Conservation (phyloP, 2,797 vertebrate species). For the Myiotriccus ornatus region DNA sequence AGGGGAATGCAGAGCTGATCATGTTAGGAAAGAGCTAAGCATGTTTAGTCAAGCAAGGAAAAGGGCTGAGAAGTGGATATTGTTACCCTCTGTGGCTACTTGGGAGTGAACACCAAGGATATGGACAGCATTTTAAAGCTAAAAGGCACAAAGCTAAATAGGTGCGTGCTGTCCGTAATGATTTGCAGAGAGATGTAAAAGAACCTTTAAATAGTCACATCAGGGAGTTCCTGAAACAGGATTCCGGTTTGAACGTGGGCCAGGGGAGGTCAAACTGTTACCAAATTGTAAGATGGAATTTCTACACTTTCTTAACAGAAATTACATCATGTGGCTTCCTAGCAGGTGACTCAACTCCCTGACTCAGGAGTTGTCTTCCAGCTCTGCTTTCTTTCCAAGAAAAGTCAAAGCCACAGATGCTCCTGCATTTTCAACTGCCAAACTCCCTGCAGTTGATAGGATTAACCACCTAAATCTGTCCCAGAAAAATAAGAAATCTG, state of each 20-base stretch:
- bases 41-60: not conserved
- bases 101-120: not conserved
- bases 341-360: not conserved
- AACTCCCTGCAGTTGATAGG: not conserved
- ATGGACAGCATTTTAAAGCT: not conserved
- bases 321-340: constrained; percentile 1
- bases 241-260: not conserved
- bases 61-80: not conserved
- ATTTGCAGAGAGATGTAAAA: not conserved
- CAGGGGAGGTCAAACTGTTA: not conserved
- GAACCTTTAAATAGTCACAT: not conserved
- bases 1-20: not conserved
- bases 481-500: not conserved
- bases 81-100: rapidly evolving
- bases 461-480: constrained; percentile 43
- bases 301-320: not conserved
- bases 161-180: not conserved
- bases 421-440: not conserved
- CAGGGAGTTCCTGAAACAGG: not conserved
- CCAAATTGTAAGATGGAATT: not conserved
- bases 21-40: not conserved
- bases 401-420: constrained; percentile 41
- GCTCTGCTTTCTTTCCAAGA: constrained; percentile 43
- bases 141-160: not conserved
- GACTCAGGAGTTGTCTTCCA: constrained; percentile 4